phyloP scores from a whole-genome alignment of 2,113 vertebrate species.

The Carettochelys insculpta region DNA sequence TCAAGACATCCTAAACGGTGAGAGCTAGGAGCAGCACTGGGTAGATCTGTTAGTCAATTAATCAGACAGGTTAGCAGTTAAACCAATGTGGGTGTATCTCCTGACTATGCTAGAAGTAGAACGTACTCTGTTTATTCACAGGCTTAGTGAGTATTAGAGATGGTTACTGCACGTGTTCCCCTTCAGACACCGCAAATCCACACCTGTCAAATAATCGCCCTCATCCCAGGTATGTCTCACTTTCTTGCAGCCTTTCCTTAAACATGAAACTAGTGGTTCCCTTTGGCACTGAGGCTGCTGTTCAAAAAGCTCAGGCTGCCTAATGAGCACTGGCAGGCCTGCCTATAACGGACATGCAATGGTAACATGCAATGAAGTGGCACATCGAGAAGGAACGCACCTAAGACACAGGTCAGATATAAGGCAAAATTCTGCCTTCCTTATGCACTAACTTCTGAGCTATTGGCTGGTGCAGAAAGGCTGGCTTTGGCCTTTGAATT shows the following conservation, averaged over 20 bases:
- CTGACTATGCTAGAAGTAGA: too few relatives aligned
- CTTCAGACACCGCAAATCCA: too few relatives aligned
- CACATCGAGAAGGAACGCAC: background rate
- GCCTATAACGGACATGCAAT: background rate
- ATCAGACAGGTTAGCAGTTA: too few relatives aligned
- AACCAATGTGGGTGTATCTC: too few relatives aligned
- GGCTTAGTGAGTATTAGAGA: too few relatives aligned
- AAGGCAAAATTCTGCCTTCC: background rate
- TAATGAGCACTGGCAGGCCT: background rate
- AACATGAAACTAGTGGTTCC: background rate
- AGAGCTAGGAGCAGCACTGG: too few relatives aligned
- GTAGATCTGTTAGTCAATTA: too few relatives aligned
- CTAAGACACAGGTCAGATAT: background rate
- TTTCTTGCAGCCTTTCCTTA: background rate
- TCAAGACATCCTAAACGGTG: too few relatives aligned
- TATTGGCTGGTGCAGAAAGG: rapidly evolving
- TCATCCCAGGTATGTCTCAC: background rate
- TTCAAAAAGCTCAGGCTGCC: background rate
- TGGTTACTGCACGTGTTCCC: too few relatives aligned
- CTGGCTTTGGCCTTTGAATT: rapidly evolving
- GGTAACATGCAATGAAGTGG: background rate
- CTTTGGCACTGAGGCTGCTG: background rate
- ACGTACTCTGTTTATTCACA: too few relatives aligned
- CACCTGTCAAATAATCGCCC: too few relatives aligned
- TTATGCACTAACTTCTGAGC: background rate